Conservation (phyloP, 2,888 invertebrate species). For the Melipona bicolor region DNA sequence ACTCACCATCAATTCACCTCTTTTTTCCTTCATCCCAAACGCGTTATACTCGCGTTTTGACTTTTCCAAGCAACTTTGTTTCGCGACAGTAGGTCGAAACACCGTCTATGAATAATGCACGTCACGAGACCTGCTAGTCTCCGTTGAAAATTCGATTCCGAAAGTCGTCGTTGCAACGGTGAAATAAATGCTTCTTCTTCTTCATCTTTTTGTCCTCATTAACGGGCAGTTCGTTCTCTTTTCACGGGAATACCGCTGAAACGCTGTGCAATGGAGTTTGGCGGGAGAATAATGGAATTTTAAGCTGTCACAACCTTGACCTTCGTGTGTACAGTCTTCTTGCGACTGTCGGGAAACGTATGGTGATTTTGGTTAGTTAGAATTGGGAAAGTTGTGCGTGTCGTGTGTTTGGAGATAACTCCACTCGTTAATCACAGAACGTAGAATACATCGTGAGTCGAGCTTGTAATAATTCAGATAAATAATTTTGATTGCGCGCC, state of each 20-base stretch:
- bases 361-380: not conserved
- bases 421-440: too few relatives aligned
- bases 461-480: too few relatives aligned
- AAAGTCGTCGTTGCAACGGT: not conserved
- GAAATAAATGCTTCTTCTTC: constrained; percentile 9
- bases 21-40: not conserved
- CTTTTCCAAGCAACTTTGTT: constrained; percentile 6
- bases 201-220: not conserved
- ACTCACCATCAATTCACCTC: not conserved
- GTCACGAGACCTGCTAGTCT: not conserved
- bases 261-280: constrained; percentile 7
- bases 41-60: not conserved
- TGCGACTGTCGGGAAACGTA: not conserved
- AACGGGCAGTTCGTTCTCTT: constrained; percentile 11
- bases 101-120: constrained; percentile 34
- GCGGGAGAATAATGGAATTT: not conserved
- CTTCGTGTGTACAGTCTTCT: not conserved
- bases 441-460: too few relatives aligned
- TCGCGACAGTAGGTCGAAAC: constrained; percentile 43
- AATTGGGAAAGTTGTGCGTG: too few relatives aligned
- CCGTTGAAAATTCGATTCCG: constrained; percentile 23
- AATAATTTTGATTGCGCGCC: too few relatives aligned
- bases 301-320: not conserved
- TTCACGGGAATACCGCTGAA: not conserved
- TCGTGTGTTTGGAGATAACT: too few relatives aligned